A percentile compares a stretch with the other conserved stretches of the same genome.
These are phyloP conservation scores for Proctacanthus coquilletti DNA, from an alignment of 1,140 invertebrate species.

Conservation along the genomic window DNA sequence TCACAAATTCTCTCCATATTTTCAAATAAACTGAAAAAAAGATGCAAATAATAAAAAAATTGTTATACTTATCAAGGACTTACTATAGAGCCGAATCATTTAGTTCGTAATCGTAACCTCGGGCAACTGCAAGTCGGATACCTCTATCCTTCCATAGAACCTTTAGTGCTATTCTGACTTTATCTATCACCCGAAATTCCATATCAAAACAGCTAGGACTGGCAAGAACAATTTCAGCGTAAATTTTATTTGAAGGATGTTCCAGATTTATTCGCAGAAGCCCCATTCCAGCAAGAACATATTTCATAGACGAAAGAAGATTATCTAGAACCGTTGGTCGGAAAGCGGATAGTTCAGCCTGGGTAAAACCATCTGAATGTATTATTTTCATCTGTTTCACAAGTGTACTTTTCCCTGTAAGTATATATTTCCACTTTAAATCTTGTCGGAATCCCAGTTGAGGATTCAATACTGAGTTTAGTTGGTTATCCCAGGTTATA, in stretches of 20 bases:
- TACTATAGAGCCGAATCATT: constrained; percentile 63
- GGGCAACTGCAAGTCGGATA: constrained; percentile 42
- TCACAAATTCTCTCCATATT: constrained; percentile 49
- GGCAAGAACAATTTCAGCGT: constrained; percentile 33
- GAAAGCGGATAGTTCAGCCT: constrained; percentile 46
- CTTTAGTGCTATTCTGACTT: constrained; percentile 34
- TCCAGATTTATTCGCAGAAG: constrained; percentile 45
- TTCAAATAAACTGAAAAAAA: constrained; percentile 43
- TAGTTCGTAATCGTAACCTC: constrained; percentile 55
- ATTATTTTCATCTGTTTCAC: constrained; percentile 66
- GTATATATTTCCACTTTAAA: too few relatives aligned
- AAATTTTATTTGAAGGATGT: constrained; percentile 40
- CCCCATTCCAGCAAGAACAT: constrained; percentile 51
- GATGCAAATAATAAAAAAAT: constrained; percentile 8
- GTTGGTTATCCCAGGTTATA: too few relatives aligned
- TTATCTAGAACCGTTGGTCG: constrained; percentile 48
- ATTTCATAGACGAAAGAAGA: constrained; percentile 51
- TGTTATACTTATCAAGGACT: constrained; percentile 14
- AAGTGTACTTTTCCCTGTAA: constrained; percentile 45
- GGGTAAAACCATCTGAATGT: constrained; percentile 56
- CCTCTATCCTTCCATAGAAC: constrained; percentile 42
- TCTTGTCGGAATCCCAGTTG: too few relatives aligned
- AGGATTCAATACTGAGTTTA: too few relatives aligned
- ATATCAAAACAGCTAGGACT: constrained; percentile 36
- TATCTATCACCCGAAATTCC: constrained; percentile 32